Evolutionary conservation across 2,797 vertebrate genomes (phyloP).

Genomic region (Channallabes apus): DNA sequence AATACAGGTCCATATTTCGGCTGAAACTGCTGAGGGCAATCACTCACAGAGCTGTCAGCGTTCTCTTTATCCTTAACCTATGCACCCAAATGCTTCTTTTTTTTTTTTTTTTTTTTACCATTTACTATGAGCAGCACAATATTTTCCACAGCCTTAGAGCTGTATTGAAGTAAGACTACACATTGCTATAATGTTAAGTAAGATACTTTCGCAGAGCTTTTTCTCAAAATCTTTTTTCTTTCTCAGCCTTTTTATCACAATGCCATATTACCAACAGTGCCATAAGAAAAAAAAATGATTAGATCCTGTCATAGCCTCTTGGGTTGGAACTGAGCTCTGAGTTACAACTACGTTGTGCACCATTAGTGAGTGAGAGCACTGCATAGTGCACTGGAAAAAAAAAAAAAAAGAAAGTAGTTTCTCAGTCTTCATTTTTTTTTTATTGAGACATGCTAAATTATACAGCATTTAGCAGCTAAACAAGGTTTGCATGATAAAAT

Average conservation of each 20-base stretch:
- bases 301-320: background rate
- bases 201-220: background rate
- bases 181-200: background rate
- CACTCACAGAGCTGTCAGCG: background rate
- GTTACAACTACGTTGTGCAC: background rate
- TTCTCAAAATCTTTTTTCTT: background rate
- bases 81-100: background rate
- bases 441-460: background rate
- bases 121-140: background rate
- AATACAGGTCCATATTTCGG: background rate
- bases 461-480: slow-evolving; percentile 2
- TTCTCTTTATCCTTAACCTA: slow-evolving; percentile 12
- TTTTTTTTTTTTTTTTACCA: background rate
- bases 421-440: background rate
- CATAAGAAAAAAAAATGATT: background rate
- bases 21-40: background rate
- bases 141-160: background rate
- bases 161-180: background rate
- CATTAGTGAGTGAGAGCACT: slow-evolving; percentile 1
- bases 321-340: background rate
- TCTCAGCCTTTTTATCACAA: background rate
- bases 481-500: background rate
- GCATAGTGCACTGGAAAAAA: background rate
- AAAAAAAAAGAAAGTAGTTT: background rate
- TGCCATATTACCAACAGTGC: background rate